Conservation (phyloP, 1,140 invertebrate species). For the Callitettix versicolor region DNA sequence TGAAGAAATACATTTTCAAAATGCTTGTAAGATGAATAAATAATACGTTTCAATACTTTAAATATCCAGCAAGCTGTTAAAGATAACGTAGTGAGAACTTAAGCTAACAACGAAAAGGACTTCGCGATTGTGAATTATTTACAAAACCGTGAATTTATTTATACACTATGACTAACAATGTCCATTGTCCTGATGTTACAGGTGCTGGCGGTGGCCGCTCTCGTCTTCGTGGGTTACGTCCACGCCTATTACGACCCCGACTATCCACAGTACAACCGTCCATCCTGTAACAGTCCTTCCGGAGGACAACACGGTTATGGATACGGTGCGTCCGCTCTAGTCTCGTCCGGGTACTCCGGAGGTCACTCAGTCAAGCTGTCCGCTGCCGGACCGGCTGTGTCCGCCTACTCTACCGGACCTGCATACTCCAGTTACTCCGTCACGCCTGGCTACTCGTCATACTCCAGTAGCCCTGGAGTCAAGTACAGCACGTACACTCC, state of each 20-base stretch:
- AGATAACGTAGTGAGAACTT: no score
- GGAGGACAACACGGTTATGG: no score
- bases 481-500: conserved; percentile 4
- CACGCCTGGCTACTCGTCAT: not conserved
- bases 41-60: no score
- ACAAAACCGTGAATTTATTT: no score
- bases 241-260: conserved; percentile 9
- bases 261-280: conserved; percentile 10
- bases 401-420: conserved; percentile 8
- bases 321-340: no score
- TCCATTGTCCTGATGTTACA: not conserved
- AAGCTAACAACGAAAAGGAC: no score
- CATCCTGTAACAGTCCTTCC: not conserved
- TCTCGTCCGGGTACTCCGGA: no score
- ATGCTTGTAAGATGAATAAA: no score
- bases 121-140: no score
- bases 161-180: no score
- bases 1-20: no score
- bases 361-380: not conserved
- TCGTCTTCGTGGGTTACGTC: conserved; percentile 1
- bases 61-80: no score
- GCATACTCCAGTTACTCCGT: conserved; percentile 14
- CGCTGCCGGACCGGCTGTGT: not conserved
- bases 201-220: conserved; percentile 2
- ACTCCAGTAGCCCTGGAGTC: conserved; percentile 3